Percentiles rank a stretch among this genome's conserved stretches.
phyloP scores from a whole-genome alignment of 2,888 invertebrate species.

The Asteroscopus sphinx region DNA sequence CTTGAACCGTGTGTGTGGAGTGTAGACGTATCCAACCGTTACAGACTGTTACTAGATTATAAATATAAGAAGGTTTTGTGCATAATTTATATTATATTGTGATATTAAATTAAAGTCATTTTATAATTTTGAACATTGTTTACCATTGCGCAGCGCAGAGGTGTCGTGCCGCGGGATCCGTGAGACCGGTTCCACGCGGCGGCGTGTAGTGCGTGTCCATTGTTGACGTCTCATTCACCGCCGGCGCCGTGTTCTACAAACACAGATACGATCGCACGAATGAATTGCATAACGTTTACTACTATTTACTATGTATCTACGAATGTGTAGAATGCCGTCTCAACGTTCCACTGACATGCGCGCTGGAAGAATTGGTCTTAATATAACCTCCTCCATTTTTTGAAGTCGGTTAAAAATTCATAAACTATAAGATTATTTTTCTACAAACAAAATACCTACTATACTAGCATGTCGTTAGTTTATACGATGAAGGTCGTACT shows the following conservation, averaged over 20 bases:
- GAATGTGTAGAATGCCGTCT: too few species aligned
- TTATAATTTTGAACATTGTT: constrained; percentile 37
- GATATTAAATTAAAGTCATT: constrained; percentile 55
- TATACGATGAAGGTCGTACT: too few species aligned
- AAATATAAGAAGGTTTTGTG: constrained; percentile 31
- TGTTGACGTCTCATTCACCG: not conserved
- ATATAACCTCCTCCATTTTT: too few species aligned
- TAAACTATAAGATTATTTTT: too few species aligned
- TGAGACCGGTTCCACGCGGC: not conserved
- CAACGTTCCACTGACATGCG: too few species aligned
- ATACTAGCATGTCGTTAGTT: too few species aligned
- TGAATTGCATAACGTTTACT: constrained; percentile 10
- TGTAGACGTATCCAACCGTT: constrained; percentile 8
- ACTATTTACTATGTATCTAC: not conserved
- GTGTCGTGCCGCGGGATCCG: not conserved
- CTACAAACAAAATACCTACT: too few species aligned
- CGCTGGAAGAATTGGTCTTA: too few species aligned
- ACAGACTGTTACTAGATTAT: constrained; percentile 28
- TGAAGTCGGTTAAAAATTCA: too few species aligned
- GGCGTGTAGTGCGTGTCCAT: constrained; percentile 1
- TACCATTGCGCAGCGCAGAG: constrained; percentile 9
- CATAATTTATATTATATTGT: constrained; percentile 47
- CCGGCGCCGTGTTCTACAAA: not conserved
- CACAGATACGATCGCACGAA: constrained; percentile 10
- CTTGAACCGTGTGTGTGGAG: constrained; percentile 9